Conservation (phyloP, 2,888 invertebrate species). For the Ichneumon xanthorius region DNA sequence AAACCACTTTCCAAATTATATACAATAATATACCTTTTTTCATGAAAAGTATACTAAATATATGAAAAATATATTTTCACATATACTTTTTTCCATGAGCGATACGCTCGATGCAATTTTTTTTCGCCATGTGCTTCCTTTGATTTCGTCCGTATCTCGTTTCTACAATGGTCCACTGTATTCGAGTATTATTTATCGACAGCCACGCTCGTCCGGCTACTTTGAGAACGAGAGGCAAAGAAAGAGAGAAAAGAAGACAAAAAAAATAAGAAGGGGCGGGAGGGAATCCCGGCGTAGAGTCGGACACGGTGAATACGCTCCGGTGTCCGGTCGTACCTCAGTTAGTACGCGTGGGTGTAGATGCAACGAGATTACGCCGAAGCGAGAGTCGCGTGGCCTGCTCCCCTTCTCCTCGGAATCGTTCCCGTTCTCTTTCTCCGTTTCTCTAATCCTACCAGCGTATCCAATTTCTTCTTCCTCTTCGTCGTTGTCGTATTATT, state of each 20-base stretch:
- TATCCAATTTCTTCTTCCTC: slow-evolving; percentile 59
- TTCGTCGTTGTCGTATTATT: slow-evolving; percentile 50
- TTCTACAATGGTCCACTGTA: background rate
- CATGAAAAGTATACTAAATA: too few species aligned
- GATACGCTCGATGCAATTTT: background rate
- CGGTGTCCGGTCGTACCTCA: slow-evolving; percentile 71
- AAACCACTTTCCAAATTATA: too few species aligned
- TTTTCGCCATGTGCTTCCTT: background rate
- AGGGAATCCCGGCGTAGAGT: slow-evolving; percentile 55
- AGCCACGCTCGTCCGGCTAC: slow-evolving; percentile 38
- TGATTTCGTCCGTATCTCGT: background rate
- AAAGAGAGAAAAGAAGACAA: slow-evolving; percentile 14
- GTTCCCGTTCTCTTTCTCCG: slow-evolving; percentile 52
- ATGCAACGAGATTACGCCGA: slow-evolving; percentile 78
- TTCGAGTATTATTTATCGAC: slow-evolving; percentile 67
- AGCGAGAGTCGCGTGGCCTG: slow-evolving; percentile 80
- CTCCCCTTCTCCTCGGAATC: slow-evolving; percentile 71
- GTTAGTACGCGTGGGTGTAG: slow-evolving; percentile 79
- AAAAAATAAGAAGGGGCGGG: slow-evolving; percentile 56
- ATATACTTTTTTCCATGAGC: too few species aligned
- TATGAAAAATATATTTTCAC: too few species aligned
- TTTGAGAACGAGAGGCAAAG: slow-evolving; percentile 43
- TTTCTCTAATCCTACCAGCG: slow-evolving; percentile 63
- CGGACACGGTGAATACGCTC: slow-evolving; percentile 74
- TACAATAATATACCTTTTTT: too few species aligned